Evolutionary conservation across 2,888 invertebrate species (phyloP), one percentile per base, ranked within the genome.

Genomic region (Clunio marinus): DNA sequence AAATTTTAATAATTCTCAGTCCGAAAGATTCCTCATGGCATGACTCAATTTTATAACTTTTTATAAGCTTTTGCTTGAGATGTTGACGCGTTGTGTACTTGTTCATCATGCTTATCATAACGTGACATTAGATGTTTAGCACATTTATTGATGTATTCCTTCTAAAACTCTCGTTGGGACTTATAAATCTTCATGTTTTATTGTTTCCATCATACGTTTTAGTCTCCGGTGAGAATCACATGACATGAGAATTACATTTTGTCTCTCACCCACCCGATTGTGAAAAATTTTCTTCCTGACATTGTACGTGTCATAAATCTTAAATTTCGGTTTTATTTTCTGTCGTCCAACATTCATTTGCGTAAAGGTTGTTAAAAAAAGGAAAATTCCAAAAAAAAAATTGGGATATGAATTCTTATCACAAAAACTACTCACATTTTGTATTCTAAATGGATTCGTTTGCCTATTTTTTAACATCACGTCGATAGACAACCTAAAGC

Each of bases 131-230:
- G n/a, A 13, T 51, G 20, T 22, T 8, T 41, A 10, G 51, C 51
- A 51, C 51, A 17, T 8, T 51, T 51, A 51, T 51, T n/a, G n/a
- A n/a, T n/a, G 51, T 17, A 3, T 57, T 57, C 27, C 57, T n/a
- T 60, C 35, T 60, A 37, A 60, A 60, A n/a, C 28, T 41, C 41
- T 60, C 22, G 32, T 59, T 59, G 59, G 59, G 41, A 60, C 60
- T 35, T 20, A 60, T 60, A 60, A 60, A 37, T 60, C 60, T 60
- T 41, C 41, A 32, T 32, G n/a, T 32, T 37, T 24, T 60, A 24
- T 41, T 35, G n/a, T 22, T 32, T 60, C 1, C 60, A 8, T 41
- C 4, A n/a, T 57, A 7, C 17, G 10, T 57, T 22, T 3, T n/a
- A 22, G 25, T 57, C 57, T 27, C 27, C 24, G 3, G 57, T 22